These are phyloP conservation scores for Drosophila sturtevanti DNA, from an alignment of 1,140 invertebrate genomes.

Conservation along the genomic window DNA sequence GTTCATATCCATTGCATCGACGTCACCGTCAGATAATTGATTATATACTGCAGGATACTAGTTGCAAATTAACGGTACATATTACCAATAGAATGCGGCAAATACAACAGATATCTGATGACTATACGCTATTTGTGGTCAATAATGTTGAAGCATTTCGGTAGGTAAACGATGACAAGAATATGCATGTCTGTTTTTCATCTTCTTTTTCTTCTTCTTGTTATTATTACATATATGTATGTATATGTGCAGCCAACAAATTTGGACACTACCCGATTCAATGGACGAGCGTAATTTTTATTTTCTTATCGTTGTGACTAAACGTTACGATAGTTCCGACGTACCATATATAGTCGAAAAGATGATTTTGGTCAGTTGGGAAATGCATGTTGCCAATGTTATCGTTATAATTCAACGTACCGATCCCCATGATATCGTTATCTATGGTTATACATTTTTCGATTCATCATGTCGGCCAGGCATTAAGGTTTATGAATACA, in stretches of 20 bases:
- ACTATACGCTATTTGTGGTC: constrained; percentile 60
- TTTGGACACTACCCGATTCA: constrained; percentile 15
- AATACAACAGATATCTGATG: constrained; percentile 21
- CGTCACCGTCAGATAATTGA: constrained; percentile 43
- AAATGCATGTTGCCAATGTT: constrained; percentile 39
- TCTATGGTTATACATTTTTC: constrained; percentile 49
- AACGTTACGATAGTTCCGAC: neutral
- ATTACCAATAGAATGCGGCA: constrained; percentile 13
- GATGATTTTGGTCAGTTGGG: constrained; percentile 27
- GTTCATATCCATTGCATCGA: neutral
- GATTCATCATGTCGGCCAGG: constrained; percentile 23
- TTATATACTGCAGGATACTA: constrained; percentile 28
- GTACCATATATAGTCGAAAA: neutral
- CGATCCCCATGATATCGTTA: constrained; percentile 21
- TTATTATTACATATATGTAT: too few species aligned
- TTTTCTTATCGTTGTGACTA: constrained; percentile 49
- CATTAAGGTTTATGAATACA: constrained; percentile 26
- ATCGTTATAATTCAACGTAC: constrained; percentile 36
- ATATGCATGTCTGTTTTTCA: too few species aligned
- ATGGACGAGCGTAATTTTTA: constrained; percentile 49
- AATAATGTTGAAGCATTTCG: constrained; percentile 31
- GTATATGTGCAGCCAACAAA: constrained; percentile 9
- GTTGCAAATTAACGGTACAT: constrained; percentile 31
- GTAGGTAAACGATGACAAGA: constrained; percentile 25
- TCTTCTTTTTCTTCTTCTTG: neutral